phyloP scores from a whole-genome alignment of 2,888 invertebrate genomes.

The Brachynemurus nebulosus region DNA sequence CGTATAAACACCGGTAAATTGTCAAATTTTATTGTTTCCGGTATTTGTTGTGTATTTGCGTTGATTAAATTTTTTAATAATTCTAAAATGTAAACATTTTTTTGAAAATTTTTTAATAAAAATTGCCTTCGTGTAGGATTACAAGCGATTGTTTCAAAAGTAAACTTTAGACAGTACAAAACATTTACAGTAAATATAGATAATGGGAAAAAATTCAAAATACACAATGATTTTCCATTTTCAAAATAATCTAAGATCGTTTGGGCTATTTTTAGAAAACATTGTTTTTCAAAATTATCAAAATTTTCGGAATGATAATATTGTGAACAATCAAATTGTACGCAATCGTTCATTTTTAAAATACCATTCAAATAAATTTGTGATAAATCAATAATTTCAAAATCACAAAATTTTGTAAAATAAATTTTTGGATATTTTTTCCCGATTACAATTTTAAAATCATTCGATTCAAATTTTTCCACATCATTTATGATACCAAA shows the following conservation, averaged over 20 bases:
- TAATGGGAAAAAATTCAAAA: background rate
- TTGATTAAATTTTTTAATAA: background rate
- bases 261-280: too few relatives aligned
- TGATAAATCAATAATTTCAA: background rate
- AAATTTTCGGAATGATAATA: too few relatives aligned
- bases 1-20: background rate
- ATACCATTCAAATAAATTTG: too few relatives aligned
- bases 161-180: background rate
- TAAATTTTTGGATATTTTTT: background rate
- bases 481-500: background rate
- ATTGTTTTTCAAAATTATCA: too few relatives aligned
- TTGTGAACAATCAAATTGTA: too few relatives aligned
- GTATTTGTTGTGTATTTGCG: background rate
- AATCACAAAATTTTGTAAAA: background rate
- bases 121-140: background rate
- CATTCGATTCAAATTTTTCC: background rate
- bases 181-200: background rate
- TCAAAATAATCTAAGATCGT: too few relatives aligned
- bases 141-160: background rate
- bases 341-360: too few relatives aligned
- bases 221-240: background rate
- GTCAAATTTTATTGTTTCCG: background rate
- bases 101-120: background rate
- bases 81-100: background rate
- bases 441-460: background rate